Conservation (phyloP, 2,888 invertebrate genomes). For the Gisinianus flammeolus region DNA sequence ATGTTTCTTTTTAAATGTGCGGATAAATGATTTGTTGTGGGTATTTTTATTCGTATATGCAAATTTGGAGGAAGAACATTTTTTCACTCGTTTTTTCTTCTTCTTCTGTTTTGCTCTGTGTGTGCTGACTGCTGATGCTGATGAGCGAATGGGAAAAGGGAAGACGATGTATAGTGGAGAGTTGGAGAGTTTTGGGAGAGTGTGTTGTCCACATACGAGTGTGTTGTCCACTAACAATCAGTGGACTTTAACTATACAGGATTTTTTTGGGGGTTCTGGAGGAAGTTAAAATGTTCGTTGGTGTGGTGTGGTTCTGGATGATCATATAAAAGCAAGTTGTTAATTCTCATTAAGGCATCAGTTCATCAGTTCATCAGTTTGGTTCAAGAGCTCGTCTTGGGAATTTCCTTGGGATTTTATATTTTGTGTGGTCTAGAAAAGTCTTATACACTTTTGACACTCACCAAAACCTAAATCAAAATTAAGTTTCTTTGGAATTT, state of each 20-base stretch:
- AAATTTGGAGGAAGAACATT: no score
- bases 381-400: not conserved
- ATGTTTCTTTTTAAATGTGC: no score
- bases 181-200: not conserved
- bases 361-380: conserved; percentile 1
- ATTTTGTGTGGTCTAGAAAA: not conserved
- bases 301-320: not conserved
- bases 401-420: not conserved
- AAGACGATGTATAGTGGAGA: not conserved
- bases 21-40: no score
- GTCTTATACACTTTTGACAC: not conserved
- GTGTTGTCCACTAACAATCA: not conserved
- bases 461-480: not conserved
- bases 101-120: not conserved
- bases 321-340: not conserved
- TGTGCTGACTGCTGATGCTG: not conserved
- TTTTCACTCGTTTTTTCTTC: no score
- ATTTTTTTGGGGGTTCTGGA: not conserved
- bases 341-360: not conserved
- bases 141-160: not conserved
- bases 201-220: not conserved
- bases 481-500: not conserved
- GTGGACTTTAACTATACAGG: not conserved
- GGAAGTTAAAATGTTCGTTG: not conserved
- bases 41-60: no score